Evolutionary conservation across 2,888 invertebrate species (phyloP).

Genomic region (Heliconius charithonia): DNA sequence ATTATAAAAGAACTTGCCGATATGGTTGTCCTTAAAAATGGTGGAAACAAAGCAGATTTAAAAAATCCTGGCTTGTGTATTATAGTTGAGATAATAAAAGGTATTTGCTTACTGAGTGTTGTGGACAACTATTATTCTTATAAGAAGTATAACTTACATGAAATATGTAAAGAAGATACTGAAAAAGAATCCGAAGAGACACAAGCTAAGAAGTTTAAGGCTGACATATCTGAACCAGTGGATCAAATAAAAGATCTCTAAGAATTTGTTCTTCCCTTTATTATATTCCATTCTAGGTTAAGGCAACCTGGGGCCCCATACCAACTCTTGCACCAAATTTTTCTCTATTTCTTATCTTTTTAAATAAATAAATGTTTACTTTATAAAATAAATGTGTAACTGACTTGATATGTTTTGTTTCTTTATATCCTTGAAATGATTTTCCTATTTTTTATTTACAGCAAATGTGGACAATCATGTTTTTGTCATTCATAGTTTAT

Average conservation of each 20-base stretch:
- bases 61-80: conserved; percentile 90
- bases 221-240: conserved; percentile 59
- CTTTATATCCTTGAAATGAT: not conserved
- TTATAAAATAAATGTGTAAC: conserved; percentile 48
- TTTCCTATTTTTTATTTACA: not conserved
- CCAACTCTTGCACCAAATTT: conserved; percentile 73
- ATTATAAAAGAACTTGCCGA: conserved; percentile 90
- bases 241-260: conserved; percentile 49
- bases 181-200: conserved; percentile 69
- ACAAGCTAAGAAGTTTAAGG: conserved; percentile 76
- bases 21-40: conserved; percentile 87
- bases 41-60: conserved; percentile 90
- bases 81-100: conserved; percentile 92
- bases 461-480: not conserved
- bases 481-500: not conserved
- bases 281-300: conserved; percentile 60
- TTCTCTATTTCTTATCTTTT: conserved; percentile 51
- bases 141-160: conserved; percentile 93
- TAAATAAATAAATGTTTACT: conserved; percentile 50
- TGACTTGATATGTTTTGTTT: conserved; percentile 35
- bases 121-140: conserved; percentile 90
- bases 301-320: conserved; percentile 69
- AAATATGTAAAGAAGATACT: conserved; percentile 80
- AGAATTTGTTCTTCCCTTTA: conserved; percentile 38
- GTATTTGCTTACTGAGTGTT: conserved; percentile 90